These are phyloP conservation scores for Bos taurus DNA, from an alignment of 2,113 vertebrate genomes.

Conservation along the genomic window DNA sequence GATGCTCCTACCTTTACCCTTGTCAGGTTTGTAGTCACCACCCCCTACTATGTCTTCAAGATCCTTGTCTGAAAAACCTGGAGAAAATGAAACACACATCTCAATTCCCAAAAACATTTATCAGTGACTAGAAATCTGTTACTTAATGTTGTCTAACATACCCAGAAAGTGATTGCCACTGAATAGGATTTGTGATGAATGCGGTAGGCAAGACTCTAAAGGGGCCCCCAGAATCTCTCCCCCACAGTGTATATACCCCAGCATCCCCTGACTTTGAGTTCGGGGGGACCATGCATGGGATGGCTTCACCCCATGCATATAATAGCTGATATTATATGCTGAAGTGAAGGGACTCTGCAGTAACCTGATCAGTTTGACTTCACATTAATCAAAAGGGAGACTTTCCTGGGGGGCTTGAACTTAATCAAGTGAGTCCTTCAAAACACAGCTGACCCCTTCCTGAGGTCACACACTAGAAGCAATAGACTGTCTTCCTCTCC, in stretches of 20 bases:
- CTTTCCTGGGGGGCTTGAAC: background rate
- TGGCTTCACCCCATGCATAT: too few relatives aligned
- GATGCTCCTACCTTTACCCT: slow-evolving; percentile 84
- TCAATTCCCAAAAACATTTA: background rate
- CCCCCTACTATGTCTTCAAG: slow-evolving; percentile 74
- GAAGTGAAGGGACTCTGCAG: background rate
- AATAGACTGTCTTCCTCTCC: background rate
- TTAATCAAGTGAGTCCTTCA: background rate
- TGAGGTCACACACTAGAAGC: background rate
- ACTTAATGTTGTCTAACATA: background rate
- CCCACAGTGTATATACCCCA: too few relatives aligned
- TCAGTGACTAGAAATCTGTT: background rate
- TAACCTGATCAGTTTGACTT: background rate
- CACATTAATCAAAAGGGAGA: background rate
- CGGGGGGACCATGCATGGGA: background rate
- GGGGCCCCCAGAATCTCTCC: background rate
- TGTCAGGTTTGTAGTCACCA: slow-evolving; percentile 86
- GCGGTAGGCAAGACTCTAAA: background rate
- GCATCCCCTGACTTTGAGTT: background rate
- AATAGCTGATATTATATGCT: background rate
- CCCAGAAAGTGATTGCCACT: background rate
- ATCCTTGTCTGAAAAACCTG: slow-evolving; percentile 84
- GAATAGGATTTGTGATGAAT: background rate
- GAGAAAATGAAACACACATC: background rate
- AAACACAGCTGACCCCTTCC: background rate